Evolutionary conservation across 2,888 invertebrate species (phyloP).

Genomic region (Thyatira batis): DNA sequence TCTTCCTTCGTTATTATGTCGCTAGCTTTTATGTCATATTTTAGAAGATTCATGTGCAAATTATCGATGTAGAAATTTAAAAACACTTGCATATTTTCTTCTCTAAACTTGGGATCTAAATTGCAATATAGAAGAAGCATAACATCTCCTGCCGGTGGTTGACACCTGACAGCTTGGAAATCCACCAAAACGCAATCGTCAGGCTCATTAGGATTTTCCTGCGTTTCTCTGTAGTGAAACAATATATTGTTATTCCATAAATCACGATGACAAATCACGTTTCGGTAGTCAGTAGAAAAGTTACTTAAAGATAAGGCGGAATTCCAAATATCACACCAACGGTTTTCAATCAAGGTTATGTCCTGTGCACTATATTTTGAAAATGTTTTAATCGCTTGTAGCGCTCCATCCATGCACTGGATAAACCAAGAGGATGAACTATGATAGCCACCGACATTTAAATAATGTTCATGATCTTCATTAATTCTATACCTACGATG

Average conservation of each 20-base stretch:
- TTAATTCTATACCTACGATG: slow-evolving; percentile 44
- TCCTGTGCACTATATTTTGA: slow-evolving; percentile 51
- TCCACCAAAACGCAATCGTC: slow-evolving; percentile 85
- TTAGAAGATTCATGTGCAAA: slow-evolving; percentile 63
- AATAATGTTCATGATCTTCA: slow-evolving; percentile 48
- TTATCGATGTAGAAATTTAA: slow-evolving; percentile 81
- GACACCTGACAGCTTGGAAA: slow-evolving; percentile 85
- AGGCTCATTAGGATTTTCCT: slow-evolving; percentile 46
- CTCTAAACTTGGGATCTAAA: slow-evolving; percentile 71
- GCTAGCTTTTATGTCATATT: slow-evolving; percentile 58
- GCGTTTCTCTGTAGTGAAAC: slow-evolving; percentile 64
- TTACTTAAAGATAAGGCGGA: slow-evolving; percentile 48
- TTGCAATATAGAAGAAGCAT: slow-evolving; percentile 81
- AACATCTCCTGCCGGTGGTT: slow-evolving; percentile 85
- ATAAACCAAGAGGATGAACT: slow-evolving; percentile 53
- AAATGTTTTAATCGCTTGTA: slow-evolving; percentile 54
- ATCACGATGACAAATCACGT: slow-evolving; percentile 84
- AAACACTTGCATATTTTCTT: slow-evolving; percentile 71
- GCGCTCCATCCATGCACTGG: slow-evolving; percentile 63
- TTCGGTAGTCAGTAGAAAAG: slow-evolving; percentile 57
- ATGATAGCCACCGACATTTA: slow-evolving; percentile 54
- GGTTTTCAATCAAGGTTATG: slow-evolving; percentile 43
- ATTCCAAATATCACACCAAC: slow-evolving; percentile 58
- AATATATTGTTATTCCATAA: slow-evolving; percentile 85
- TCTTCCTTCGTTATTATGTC: slow-evolving; percentile 62